Conservation (phyloP, 2,888 invertebrate genomes). For the Periphyllus acericola region DNA sequence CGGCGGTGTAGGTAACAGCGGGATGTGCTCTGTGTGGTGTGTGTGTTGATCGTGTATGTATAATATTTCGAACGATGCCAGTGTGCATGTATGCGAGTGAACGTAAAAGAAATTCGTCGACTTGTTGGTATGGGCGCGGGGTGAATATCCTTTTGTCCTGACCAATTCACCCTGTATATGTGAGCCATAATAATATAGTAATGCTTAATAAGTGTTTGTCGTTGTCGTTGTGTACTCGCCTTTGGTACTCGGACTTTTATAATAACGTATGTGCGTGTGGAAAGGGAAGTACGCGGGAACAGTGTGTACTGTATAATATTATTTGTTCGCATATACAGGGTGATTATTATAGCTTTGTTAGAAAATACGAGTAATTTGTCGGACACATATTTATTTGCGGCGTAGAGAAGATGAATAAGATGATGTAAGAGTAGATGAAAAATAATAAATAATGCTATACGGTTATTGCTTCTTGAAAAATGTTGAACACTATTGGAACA, state of each 20-base stretch:
- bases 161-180: background rate
- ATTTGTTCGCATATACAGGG: background rate
- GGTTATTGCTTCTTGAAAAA: too few species aligned
- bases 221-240: background rate
- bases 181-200: background rate
- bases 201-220: background rate
- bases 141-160: background rate
- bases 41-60: background rate
- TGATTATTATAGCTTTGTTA: too few species aligned
- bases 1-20: background rate
- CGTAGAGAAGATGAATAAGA: too few species aligned
- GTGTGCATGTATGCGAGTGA: background rate
- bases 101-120: background rate
- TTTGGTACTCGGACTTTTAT: background rate
- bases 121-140: background rate
- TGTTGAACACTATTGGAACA: too few species aligned
- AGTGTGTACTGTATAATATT: background rate
- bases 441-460: too few species aligned
- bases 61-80: background rate
- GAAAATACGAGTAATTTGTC: too few species aligned
- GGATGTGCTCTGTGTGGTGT: background rate
- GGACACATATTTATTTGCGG: too few species aligned
- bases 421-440: too few species aligned
- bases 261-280: background rate
- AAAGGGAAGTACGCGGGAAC: background rate